These are phyloP conservation scores for Teleopsis dalmanni DNA, from an alignment of 1,140 invertebrate species.

Conservation along the genomic window DNA sequence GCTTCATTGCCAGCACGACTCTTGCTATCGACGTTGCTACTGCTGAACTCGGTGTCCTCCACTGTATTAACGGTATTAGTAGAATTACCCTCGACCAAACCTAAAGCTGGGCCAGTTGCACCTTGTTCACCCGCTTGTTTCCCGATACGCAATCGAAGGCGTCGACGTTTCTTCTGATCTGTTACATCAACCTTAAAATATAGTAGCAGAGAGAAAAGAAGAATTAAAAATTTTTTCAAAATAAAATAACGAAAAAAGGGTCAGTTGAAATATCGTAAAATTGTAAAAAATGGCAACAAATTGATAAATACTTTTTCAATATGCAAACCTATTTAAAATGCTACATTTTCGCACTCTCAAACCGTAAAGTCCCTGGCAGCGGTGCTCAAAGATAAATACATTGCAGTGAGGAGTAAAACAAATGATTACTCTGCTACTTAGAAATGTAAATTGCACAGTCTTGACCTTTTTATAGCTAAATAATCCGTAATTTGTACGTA, in stretches of 20 bases:
- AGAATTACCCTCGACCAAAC: slow-evolving; percentile 60
- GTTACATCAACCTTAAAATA: slow-evolving; percentile 24
- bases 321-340: background rate
- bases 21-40: slow-evolving; percentile 41
- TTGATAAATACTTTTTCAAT: slow-evolving; percentile 8
- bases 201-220: slow-evolving; percentile 1
- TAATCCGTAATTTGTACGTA: slow-evolving; percentile 15
- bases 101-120: slow-evolving; percentile 41
- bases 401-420: too few species aligned
- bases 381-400: too few species aligned
- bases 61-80: slow-evolving; percentile 58
- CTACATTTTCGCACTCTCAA: background rate
- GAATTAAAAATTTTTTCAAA: background rate
- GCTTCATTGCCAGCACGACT: slow-evolving; percentile 39
- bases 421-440: slow-evolving; percentile 5
- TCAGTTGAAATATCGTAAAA: slow-evolving; percentile 3
- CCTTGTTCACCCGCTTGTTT: slow-evolving; percentile 29
- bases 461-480: slow-evolving; percentile 12
- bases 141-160: slow-evolving; percentile 38
- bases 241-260: background rate
- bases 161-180: slow-evolving; percentile 34
- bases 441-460: slow-evolving; percentile 7
- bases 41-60: slow-evolving; percentile 49
- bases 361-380: too few species aligned
- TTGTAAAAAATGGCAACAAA: slow-evolving; percentile 5